Evolutionary conservation across 92 coral and sea anemone genomes (phyloP).

Genomic region (Zoanthus solanderi): DNA sequence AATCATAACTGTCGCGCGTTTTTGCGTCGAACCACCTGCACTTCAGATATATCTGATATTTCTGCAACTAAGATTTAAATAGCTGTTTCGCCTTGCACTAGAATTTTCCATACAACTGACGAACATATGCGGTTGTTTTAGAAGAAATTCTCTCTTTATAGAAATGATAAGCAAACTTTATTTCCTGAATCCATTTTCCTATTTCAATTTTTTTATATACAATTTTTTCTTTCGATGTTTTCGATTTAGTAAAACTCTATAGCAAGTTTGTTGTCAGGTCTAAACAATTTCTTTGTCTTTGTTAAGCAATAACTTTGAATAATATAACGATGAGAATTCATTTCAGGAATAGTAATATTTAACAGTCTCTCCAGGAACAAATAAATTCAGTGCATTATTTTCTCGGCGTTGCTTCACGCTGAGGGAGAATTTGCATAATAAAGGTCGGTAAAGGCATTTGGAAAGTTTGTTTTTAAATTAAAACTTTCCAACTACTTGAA

Average conservation of each 20-base stretch:
- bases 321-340: not conserved
- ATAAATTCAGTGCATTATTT: not conserved
- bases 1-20: not conserved
- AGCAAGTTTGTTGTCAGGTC: not conserved
- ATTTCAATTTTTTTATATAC: not conserved
- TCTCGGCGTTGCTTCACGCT: conserved; percentile 34
- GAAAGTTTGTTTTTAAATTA: conserved; percentile 35
- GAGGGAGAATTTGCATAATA: conserved; percentile 44
- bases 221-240: not conserved
- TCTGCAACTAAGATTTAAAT: not conserved
- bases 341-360: conserved; percentile 8
- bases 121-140: not conserved
- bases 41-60: not conserved
- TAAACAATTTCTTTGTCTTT: not conserved
- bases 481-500: conserved; percentile 30
- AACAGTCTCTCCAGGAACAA: not conserved
- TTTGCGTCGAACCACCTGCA: not conserved
- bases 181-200: not conserved
- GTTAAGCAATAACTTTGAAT: not conserved
- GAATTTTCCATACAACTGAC: not conserved
- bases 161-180: not conserved
- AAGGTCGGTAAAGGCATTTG: not conserved
- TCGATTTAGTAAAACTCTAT: not conserved
- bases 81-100: not conserved
- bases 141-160: not conserved